phyloP scores from a whole-genome alignment of 2,797 vertebrate species.

The Limosa lapponica region DNA sequence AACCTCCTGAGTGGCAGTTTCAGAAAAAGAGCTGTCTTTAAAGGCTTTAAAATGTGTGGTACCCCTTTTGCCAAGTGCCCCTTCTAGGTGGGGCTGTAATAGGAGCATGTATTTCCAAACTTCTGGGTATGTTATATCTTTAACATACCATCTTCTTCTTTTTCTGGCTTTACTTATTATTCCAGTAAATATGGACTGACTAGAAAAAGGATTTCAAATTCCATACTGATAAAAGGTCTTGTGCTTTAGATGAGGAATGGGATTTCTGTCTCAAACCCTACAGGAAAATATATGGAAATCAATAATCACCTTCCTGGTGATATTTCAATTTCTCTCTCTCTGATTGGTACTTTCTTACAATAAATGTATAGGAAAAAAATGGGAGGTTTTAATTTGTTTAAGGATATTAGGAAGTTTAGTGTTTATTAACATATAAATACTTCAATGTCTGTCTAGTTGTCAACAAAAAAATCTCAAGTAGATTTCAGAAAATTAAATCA shows the following conservation, averaged over 20 bases:
- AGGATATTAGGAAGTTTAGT: not conserved
- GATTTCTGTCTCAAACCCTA: not conserved
- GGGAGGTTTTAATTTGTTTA: not conserved
- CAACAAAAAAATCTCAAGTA: not conserved
- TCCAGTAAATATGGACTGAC: not conserved
- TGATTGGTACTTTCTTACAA: not conserved
- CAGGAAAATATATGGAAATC: not conserved
- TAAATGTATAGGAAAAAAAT: not conserved
- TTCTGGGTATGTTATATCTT: not conserved
- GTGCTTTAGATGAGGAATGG: not conserved
- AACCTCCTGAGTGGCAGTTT: not conserved
- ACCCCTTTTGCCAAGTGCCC: not conserved
- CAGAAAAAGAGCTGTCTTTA: not conserved
- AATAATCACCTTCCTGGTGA: not conserved
- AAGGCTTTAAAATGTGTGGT: not conserved
- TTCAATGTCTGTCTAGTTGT: not conserved
- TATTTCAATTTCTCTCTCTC: not conserved
- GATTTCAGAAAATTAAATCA: not conserved
- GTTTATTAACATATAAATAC: not conserved
- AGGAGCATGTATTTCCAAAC: not conserved
- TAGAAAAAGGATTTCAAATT: not conserved
- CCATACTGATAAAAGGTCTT: not conserved
- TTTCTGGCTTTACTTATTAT: not conserved
- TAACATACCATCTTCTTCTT: not conserved
- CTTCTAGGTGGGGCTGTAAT: not conserved